These are phyloP conservation scores for Macropis europaea DNA, from an alignment of 2,888 invertebrate genomes.

Conservation along the genomic window DNA sequence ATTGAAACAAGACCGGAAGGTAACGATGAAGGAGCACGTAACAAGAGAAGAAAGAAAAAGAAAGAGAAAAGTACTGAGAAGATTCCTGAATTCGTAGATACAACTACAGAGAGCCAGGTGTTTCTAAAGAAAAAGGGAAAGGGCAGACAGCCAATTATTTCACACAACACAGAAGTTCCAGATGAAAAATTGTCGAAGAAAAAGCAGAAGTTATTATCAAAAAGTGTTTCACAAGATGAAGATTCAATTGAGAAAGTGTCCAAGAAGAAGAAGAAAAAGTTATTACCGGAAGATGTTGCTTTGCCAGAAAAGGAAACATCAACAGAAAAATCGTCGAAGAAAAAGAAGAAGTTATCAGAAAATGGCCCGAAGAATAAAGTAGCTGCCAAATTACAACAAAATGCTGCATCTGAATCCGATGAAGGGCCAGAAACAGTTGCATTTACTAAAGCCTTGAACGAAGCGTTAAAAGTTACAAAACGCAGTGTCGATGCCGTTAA, in stretches of 20 bases:
- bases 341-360: neutral
- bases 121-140: neutral
- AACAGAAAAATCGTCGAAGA: neutral
- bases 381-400: neutral
- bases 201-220: neutral
- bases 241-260: neutral
- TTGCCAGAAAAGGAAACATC: too few relatives aligned
- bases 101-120: neutral
- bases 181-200: neutral
- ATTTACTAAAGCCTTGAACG: slow-evolving; percentile 18
- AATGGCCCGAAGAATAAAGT: neutral
- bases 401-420: neutral
- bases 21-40: neutral
- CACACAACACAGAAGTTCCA: neutral
- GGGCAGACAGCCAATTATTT: too few relatives aligned
- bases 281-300: too few relatives aligned
- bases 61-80: neutral
- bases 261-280: too few relatives aligned
- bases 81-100: neutral
- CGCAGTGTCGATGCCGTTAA: slow-evolving; percentile 7
- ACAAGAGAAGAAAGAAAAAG: slow-evolving; percentile 9
- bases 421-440: slow-evolving; percentile 1
- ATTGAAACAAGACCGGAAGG: neutral
- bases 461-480: slow-evolving; percentile 10
- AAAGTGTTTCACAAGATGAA: neutral